Conservation (phyloP, 2,888 invertebrate species). For the Taphrorychus bicolor region DNA sequence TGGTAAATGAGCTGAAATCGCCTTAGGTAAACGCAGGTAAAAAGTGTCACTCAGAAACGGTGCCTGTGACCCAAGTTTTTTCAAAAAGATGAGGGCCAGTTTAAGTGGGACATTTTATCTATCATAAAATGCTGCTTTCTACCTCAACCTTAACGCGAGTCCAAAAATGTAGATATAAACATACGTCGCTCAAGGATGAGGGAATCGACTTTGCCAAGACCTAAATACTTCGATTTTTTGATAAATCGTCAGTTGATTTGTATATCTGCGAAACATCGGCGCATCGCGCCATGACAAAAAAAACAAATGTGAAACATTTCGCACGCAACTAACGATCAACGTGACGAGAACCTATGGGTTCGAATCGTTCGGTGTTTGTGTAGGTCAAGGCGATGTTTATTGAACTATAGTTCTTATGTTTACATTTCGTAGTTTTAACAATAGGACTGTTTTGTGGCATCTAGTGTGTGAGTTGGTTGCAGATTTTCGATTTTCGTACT, state of each 20-base stretch:
- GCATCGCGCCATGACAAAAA: no score
- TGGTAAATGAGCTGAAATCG: no score
- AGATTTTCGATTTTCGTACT: slow-evolving; percentile 14
- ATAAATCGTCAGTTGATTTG: background rate
- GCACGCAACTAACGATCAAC: background rate
- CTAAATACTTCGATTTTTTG: background rate
- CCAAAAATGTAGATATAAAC: background rate
- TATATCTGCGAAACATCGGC: background rate
- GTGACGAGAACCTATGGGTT: background rate
- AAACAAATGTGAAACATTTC: background rate
- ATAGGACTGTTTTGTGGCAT: background rate
- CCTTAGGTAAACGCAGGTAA: no score
- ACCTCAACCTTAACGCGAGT: no score
- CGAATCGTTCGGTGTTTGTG: background rate
- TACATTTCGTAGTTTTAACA: background rate
- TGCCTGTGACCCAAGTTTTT: no score
- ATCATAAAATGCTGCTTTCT: no score
- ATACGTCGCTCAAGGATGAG: background rate
- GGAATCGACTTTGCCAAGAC: background rate
- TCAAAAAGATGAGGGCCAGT: no score
- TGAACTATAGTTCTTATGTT: background rate
- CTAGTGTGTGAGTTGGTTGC: no score
- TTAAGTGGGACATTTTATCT: no score
- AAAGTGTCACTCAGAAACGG: no score
- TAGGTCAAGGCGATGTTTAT: no score